These are phyloP conservation scores for Lepus europaeus DNA, from an alignment of 2,113 vertebrate genomes.

Conservation along the genomic window DNA sequence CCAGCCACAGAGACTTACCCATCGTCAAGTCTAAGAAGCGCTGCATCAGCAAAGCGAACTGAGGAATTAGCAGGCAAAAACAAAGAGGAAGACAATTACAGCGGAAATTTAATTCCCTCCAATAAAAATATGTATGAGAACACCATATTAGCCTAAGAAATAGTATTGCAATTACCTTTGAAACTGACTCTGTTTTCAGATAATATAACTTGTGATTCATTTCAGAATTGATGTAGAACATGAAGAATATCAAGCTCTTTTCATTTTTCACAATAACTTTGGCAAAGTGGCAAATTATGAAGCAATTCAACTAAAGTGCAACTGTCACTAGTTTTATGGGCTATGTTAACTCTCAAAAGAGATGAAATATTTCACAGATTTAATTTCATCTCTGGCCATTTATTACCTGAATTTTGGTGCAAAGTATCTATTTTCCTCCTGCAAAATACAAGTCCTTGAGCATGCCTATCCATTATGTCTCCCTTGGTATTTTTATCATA, in stretches of 20 bases:
- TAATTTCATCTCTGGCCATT: constrained; percentile 53
- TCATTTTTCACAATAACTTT: constrained; percentile 65
- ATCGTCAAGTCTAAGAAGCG: not conserved
- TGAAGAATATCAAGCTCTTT: constrained; percentile 59
- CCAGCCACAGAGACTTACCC: not conserved
- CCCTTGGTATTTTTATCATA: not conserved
- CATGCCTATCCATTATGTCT: not conserved
- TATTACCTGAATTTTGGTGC: constrained; percentile 22
- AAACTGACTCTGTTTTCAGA: constrained; percentile 50
- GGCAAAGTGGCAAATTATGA: constrained; percentile 56
- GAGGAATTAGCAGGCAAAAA: constrained; percentile 14
- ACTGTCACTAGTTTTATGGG: constrained; percentile 60
- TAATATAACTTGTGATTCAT: constrained; percentile 44
- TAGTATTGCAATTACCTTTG: constrained; percentile 27
- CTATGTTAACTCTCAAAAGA: constrained; percentile 59
- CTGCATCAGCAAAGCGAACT: not conserved
- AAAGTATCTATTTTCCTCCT: not conserved
- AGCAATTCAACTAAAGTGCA: constrained; percentile 55
- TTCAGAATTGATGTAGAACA: constrained; percentile 55
- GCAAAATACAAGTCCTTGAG: not conserved
- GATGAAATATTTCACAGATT: constrained; percentile 58
- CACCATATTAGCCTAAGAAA: constrained; percentile 47
- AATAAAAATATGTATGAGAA: constrained; percentile 4
- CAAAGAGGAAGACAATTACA: constrained; percentile 10
- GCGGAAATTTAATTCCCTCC: not conserved